Percentiles rank a stretch among this genome's conserved stretches.
Evolutionary conservation across 2,797 vertebrate genomes (phyloP).

Genomic region (Ceryle rudis): DNA sequence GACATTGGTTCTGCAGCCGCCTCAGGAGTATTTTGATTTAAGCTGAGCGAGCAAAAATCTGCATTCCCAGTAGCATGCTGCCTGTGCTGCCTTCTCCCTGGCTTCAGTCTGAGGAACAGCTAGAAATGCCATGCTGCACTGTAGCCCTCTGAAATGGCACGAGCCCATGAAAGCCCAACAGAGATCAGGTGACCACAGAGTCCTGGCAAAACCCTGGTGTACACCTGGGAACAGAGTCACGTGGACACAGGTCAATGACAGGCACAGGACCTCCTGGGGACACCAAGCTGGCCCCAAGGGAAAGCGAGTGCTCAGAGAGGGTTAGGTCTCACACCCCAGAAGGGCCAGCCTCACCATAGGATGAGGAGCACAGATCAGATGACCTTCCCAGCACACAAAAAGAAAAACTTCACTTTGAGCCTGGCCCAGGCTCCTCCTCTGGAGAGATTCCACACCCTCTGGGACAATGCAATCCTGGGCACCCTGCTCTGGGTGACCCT

Average conservation of each 20-base stretch:
- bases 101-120: not conserved
- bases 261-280: fast-evolving
- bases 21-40: not conserved
- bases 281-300: not conserved
- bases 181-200: not conserved
- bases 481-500: no score
- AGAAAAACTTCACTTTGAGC: no score
- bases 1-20: not conserved
- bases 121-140: not conserved
- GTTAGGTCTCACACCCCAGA: not conserved
- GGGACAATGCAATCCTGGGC: no score
- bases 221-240: not conserved
- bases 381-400: not conserved
- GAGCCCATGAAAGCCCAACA: not conserved
- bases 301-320: fast-evolving
- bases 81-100: not conserved
- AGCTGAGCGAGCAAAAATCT: not conserved
- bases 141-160: not conserved
- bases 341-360: not conserved
- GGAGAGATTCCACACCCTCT: no score
- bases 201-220: not conserved
- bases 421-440: no score
- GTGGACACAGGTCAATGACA: not conserved
- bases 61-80: fast-evolving
- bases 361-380: not conserved